Conservation (phyloP, 1,140 invertebrate species). For the Zophobas morio region DNA sequence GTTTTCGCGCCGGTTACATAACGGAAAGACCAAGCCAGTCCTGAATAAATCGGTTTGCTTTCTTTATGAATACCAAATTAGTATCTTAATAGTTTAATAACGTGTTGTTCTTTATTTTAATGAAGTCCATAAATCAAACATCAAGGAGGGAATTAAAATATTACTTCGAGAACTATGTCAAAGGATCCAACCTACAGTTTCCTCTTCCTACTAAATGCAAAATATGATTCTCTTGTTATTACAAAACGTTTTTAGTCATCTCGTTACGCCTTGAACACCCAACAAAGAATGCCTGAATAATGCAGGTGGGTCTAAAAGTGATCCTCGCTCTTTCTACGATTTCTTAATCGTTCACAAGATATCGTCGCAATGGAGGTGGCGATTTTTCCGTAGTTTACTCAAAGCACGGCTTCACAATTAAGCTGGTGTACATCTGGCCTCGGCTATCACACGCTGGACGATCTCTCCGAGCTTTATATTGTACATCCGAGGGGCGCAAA, state of each 20-base stretch:
- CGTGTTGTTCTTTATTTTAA: conserved; percentile 42
- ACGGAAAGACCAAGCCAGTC: conserved; percentile 8
- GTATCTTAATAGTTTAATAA: conserved; percentile 42
- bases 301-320: background rate
- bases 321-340: no score
- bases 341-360: no score
- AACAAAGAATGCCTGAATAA: background rate
- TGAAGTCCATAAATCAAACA: conserved; percentile 36
- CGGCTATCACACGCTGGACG: background rate
- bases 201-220: conserved; percentile 51
- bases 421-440: conserved; percentile 10
- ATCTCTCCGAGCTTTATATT: background rate
- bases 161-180: conserved; percentile 51
- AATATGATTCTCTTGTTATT: conserved; percentile 25
- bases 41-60: conserved; percentile 27
- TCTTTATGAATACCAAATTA: conserved; percentile 42
- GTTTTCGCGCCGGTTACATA: conserved; percentile 9
- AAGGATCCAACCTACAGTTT: conserved; percentile 50
- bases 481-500: conserved; percentile 48
- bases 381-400: no score
- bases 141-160: conserved; percentile 48
- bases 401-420: no score
- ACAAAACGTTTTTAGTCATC: conserved; percentile 40
- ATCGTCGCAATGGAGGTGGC: no score
- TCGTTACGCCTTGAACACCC: conserved; percentile 10